Conservation (phyloP, 1,140 invertebrate species). For the Pseudoatta argentina region DNA sequence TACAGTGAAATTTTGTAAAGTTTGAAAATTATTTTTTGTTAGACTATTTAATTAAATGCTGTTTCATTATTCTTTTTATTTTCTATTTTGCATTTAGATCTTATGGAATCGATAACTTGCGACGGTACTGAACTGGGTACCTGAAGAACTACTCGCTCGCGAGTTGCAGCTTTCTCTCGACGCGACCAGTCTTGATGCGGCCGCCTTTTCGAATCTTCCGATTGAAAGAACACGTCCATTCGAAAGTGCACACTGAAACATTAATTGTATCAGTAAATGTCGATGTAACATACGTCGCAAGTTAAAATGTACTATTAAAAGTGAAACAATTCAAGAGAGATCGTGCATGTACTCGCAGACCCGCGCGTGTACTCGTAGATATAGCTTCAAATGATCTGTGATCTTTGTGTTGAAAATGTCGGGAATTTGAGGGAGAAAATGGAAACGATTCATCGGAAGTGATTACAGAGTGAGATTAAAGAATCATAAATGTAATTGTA, state of each 20-base stretch:
- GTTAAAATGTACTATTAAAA: not conserved
- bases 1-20: not conserved
- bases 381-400: constrained; percentile 6
- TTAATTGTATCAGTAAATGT: not conserved
- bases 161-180: constrained; percentile 71
- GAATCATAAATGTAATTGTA: not conserved
- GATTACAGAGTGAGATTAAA: not conserved
- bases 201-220: constrained; percentile 63
- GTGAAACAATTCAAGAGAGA: not conserved
- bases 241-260: not conserved
- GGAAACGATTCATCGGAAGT: constrained; percentile 6
- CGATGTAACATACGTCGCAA: not conserved
- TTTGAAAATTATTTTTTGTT: not conserved
- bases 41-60: not conserved
- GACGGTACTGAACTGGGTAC: constrained; percentile 31
- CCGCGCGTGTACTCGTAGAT: not conserved
- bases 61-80: not conserved
- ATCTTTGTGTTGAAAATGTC: constrained; percentile 15
- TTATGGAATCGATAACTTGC: not conserved
- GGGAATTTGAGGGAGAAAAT: not conserved
- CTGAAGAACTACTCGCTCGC: constrained; percentile 52
- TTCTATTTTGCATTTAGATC: not conserved
- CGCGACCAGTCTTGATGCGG: constrained; percentile 74
- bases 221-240: not conserved
- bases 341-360: not conserved